Evolutionary conservation across 2,797 vertebrate genomes (phyloP), one percentile per base, ranked within the genome.

Genomic region (Anguilla megastoma): DNA sequence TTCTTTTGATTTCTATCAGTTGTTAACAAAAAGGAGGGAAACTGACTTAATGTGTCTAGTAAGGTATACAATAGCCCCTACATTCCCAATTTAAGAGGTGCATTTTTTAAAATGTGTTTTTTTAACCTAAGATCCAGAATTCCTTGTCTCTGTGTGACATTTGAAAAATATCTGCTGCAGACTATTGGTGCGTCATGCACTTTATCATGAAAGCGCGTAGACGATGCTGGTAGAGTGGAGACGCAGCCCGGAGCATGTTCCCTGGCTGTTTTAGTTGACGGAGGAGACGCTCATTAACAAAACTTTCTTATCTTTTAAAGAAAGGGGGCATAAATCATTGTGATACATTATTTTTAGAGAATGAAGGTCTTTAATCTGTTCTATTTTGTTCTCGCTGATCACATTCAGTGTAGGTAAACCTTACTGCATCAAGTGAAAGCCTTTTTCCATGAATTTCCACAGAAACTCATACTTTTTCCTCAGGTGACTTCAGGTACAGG

Each of bases 1-100:
- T 89, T 86, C 45, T 50, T 88, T 85, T 90, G 91, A 93, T 92
- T 84, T 86, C 85, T 92, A 91, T 91, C 89, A 89, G 87, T 50
- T 74, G 89, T 89, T 89, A 91, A 89, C 84, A 89, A 86, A 74
- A 86, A 86, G 88, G 69, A 16, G 36, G 41, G 24, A 21, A 30
- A 45, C 83, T 50, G 84, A 66, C 56, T 60, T 24, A 24, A 41
- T 63, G 56, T 85, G 56, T 85, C 58, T 85, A n/a, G 50, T 36
- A 85, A 58, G 41, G 45, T 30, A 58, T 24, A 82, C 79, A 82
- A 85, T 60, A 85, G 83, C 83, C 45, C 54, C 52, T 85, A 36
- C 83, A 85, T 56, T 85, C 83, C 54, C n/a, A 30, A 58, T 85
- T 54, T 85, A 85, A 85, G 54, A 30, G 79, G 79, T 82, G 45